These are phyloP conservation scores for Drosophila pallidifrons DNA, from an alignment of 1,140 invertebrate species.

Conservation along the genomic window DNA sequence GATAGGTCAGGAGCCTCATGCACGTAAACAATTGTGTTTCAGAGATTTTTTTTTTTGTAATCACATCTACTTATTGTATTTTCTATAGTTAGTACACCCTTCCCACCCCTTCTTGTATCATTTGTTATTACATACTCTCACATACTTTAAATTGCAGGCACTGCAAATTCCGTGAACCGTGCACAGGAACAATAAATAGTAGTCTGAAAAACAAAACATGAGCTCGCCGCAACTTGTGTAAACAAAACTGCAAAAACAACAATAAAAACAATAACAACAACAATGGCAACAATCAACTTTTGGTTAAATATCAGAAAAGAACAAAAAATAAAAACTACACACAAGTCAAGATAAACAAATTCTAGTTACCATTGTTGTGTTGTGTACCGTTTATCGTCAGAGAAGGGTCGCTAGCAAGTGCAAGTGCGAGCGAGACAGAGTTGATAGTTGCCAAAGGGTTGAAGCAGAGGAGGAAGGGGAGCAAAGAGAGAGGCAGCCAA, in stretches of 20 bases:
- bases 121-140: constrained; percentile 59
- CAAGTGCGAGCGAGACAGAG: background rate
- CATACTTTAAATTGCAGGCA: constrained; percentile 58
- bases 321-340: constrained; percentile 45
- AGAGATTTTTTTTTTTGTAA: background rate
- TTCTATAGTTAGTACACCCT: background rate
- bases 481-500: constrained; percentile 49
- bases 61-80: background rate
- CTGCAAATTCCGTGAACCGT: constrained; percentile 71
- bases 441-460: constrained; percentile 1
- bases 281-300: constrained; percentile 56
- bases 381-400: constrained; percentile 56
- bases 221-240: constrained; percentile 66
- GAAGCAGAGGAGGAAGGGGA: background rate
- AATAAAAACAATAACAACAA: constrained; percentile 31
- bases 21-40: background rate
- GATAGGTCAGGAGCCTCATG: background rate
- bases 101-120: background rate
- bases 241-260: constrained; percentile 67
- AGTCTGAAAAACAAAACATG: constrained; percentile 63
- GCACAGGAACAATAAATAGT: constrained; percentile 75
- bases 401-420: constrained; percentile 4
- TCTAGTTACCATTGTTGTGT: constrained; percentile 78
- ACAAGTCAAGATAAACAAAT: constrained; percentile 78
- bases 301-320: constrained; percentile 73